Evolutionary conservation across 2,888 invertebrate genomes (phyloP).

Genomic region (Thymelicus lineola): DNA sequence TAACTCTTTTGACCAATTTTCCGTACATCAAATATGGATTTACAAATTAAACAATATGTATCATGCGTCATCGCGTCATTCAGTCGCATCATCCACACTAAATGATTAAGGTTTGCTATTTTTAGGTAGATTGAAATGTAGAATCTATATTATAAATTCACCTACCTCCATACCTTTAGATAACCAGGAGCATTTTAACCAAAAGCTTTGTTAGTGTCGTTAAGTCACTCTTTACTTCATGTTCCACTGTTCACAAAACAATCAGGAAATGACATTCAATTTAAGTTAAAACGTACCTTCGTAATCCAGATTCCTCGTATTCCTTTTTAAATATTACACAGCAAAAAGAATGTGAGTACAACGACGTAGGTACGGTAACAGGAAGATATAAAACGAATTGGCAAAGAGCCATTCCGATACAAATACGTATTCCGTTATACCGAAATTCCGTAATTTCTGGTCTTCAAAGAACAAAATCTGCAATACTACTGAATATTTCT

Average conservation of each 20-base stretch:
- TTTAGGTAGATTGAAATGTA: too few relatives aligned
- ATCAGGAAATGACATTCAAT: background rate
- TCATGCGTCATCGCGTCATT: too few relatives aligned
- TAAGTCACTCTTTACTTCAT: too few relatives aligned
- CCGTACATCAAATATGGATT: too few relatives aligned
- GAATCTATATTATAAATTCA: too few relatives aligned
- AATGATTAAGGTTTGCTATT: too few relatives aligned
- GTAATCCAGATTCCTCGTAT: constrained; percentile 12
- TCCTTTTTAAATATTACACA: constrained; percentile 33
- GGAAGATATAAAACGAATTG: constrained; percentile 34
- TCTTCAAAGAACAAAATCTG: constrained; percentile 33
- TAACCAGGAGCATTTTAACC: too few relatives aligned
- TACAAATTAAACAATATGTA: too few relatives aligned
- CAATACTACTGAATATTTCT: constrained; percentile 12
- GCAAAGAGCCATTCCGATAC: constrained; percentile 35
- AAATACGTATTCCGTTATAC: constrained; percentile 34
- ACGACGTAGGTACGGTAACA: constrained; percentile 22
- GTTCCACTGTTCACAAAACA: background rate
- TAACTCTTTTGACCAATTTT: too few relatives aligned
- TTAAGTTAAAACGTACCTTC: background rate
- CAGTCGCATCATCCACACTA: too few relatives aligned
- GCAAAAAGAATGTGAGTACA: constrained; percentile 10
- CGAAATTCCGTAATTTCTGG: constrained; percentile 33
- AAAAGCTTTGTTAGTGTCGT: too few relatives aligned
- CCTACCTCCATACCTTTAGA: too few relatives aligned